A percentile compares a stretch with the other conserved stretches of the same genome.
Evolutionary conservation across 2,797 vertebrate genomes (phyloP).

Genomic region (Sebastes hubbsi): DNA sequence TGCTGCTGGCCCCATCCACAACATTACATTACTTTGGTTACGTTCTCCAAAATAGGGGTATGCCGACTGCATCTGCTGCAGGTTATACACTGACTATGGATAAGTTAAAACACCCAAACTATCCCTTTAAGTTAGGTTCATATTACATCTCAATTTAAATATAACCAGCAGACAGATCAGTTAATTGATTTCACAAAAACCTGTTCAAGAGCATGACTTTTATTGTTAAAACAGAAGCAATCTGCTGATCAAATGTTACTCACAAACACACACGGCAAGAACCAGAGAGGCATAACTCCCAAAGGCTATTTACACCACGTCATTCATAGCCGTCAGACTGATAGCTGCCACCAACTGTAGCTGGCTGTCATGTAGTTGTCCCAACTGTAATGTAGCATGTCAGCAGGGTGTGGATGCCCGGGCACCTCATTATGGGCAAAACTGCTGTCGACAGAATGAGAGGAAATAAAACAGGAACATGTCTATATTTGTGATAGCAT

Average conservation of each 20-base stretch:
- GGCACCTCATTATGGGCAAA: slow-evolving; percentile 45
- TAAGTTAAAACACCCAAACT: neutral
- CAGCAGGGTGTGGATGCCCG: slow-evolving; percentile 38
- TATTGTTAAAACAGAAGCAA: neutral
- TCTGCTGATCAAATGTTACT: slow-evolving; percentile 1
- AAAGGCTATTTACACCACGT: slow-evolving; percentile 53
- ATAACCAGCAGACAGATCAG: neutral
- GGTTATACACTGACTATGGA: neutral
- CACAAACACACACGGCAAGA: slow-evolving; percentile 10
- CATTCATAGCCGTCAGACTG: slow-evolving; percentile 46
- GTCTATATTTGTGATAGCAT: slow-evolving; percentile 4
- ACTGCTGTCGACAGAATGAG: slow-evolving; percentile 46
- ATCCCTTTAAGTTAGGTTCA: neutral
- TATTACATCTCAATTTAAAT: neutral
- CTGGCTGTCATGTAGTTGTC: slow-evolving; percentile 64
- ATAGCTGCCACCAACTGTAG: slow-evolving; percentile 67
- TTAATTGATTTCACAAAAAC: neutral
- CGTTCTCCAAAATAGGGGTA: neutral
- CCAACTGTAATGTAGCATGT: slow-evolving; percentile 59
- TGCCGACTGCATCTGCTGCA: neutral
- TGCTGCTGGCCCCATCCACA: neutral
- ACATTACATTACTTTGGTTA: neutral
- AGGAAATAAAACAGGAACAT: neutral
- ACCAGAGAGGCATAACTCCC: slow-evolving; percentile 39
- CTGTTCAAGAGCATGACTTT: neutral